phyloP scores from a whole-genome alignment of 2,113 vertebrate species.

The Coturnix japonica region DNA sequence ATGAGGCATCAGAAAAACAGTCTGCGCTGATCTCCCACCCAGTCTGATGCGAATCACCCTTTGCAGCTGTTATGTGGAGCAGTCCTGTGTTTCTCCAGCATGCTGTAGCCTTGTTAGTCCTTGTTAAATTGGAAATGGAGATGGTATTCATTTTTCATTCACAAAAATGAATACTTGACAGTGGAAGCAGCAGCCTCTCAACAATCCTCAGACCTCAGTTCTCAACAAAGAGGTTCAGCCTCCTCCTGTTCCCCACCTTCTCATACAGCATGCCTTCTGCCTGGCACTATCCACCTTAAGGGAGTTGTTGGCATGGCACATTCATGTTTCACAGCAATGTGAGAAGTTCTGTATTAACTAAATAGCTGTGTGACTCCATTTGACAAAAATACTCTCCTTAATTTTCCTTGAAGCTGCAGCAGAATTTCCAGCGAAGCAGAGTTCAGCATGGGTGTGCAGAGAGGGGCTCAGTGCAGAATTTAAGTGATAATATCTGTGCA shows the following conservation, averaged over 20 bases:
- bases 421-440: neutral
- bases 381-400: neutral
- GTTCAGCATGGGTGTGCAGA: neutral
- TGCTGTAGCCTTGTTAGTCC: neutral
- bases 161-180: neutral
- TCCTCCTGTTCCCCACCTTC: neutral
- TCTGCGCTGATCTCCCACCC: neutral
- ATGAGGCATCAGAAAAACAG: neutral
- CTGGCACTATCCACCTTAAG: neutral
- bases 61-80: neutral
- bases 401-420: neutral
- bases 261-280: neutral
- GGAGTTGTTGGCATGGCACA: neutral
- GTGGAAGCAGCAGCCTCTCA: neutral
- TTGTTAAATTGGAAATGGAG: neutral
- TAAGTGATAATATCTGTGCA: neutral
- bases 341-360: neutral
- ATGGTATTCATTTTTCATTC: too few relatives aligned
- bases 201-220: neutral
- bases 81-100: neutral
- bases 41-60: neutral
- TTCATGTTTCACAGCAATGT: neutral
- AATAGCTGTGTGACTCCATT: neutral
- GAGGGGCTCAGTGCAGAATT: neutral
- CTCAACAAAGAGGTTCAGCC: neutral